These are phyloP conservation scores for Acleris emargana DNA, from an alignment of 2,888 invertebrate genomes.

Conservation along the genomic window DNA sequence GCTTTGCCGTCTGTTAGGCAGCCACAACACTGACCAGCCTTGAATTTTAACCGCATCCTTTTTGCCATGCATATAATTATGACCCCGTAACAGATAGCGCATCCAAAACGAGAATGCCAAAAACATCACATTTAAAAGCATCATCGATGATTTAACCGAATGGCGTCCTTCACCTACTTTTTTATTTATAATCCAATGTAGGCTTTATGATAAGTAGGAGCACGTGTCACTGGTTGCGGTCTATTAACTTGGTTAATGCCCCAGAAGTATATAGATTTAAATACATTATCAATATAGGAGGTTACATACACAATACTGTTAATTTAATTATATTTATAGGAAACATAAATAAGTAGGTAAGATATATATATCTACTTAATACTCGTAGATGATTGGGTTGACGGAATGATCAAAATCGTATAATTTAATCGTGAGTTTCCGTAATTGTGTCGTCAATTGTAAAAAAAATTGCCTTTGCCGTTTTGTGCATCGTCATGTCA, in stretches of 20 bases:
- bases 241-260: not conserved
- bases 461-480: too few species aligned
- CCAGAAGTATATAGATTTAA: too few species aligned
- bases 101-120: slow-evolving; percentile 43
- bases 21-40: slow-evolving; percentile 26
- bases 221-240: slow-evolving; percentile 24
- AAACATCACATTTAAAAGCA: slow-evolving; percentile 43
- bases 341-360: too few species aligned
- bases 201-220: slow-evolving; percentile 29
- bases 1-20: slow-evolving; percentile 1
- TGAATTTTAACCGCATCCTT: slow-evolving; percentile 34
- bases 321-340: too few species aligned
- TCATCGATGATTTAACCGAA: slow-evolving; percentile 40
- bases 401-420: too few species aligned
- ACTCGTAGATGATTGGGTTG: too few species aligned
- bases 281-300: too few species aligned
- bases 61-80: slow-evolving; percentile 34
- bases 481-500: too few species aligned
- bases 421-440: too few species aligned
- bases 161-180: slow-evolving; percentile 53
- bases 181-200: slow-evolving; percentile 5
- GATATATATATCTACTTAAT: too few species aligned
- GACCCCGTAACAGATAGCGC: slow-evolving; percentile 50
- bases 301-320: too few species aligned
- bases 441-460: too few species aligned